A percentile compares a stretch with the other conserved stretches of the same genome.
These are phyloP conservation scores for Drosophila quinaria DNA, from an alignment of 2,888 invertebrate species.

Conservation along the genomic window DNA sequence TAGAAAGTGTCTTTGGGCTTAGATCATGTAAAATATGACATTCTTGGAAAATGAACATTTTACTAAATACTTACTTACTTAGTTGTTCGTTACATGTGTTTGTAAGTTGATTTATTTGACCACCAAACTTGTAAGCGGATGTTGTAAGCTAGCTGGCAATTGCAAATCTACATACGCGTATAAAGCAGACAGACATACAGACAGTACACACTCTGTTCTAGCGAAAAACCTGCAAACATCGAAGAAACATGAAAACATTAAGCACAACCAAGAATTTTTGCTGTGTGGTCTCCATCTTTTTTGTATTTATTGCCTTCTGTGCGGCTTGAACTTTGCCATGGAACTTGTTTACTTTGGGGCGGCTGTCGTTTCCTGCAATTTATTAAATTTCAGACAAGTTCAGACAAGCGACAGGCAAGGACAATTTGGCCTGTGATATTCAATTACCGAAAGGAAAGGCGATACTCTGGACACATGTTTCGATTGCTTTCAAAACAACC, in stretches of 20 bases:
- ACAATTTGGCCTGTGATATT: constrained; percentile 48
- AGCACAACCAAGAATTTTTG: constrained; percentile 25
- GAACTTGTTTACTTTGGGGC: constrained; percentile 37
- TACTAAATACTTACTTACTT: constrained; percentile 7
- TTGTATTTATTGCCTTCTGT: constrained; percentile 37
- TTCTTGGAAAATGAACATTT: constrained; percentile 62
- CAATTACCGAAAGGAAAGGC: constrained; percentile 55
- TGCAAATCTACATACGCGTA: constrained; percentile 50
- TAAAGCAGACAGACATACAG: neutral
- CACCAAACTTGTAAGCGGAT: constrained; percentile 69
- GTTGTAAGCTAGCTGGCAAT: constrained; percentile 53
- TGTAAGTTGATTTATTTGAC: constrained; percentile 60
- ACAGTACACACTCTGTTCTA: constrained; percentile 48
- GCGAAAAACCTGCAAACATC: constrained; percentile 42
- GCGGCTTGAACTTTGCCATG: constrained; percentile 64
- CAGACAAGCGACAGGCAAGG: constrained; percentile 52
- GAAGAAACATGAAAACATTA: constrained; percentile 31
- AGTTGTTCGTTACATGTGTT: constrained; percentile 29
- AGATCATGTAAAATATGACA: constrained; percentile 48
- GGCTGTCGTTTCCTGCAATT: constrained; percentile 68
- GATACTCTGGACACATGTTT: constrained; percentile 29
- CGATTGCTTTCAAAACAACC: constrained; percentile 13
- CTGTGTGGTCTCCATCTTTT: constrained; percentile 59
- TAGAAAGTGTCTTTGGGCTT: constrained; percentile 53
- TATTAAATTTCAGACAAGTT: constrained; percentile 65